Evolutionary conservation across 2,797 vertebrate species (phyloP), one percentile per base, ranked within the genome.

Genomic region (Staurois parvus): DNA sequence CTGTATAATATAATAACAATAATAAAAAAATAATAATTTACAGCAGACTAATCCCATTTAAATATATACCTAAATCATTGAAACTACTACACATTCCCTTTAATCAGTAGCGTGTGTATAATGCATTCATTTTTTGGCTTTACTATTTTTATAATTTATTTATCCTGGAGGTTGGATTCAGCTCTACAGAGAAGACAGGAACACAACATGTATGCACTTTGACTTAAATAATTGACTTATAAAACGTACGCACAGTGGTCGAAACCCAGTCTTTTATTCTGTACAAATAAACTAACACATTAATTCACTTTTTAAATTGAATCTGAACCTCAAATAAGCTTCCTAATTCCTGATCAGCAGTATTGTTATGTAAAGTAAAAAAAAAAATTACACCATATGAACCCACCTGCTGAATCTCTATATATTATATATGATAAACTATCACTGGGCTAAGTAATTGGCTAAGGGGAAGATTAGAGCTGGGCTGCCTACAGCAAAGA

Each of bases 321-420:
- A 26, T 66, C 26, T 66, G 28, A 66, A 15, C 26, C 64, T 28
- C 10, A 12, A 24, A 21, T 59, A 59, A 24, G 8, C 52, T 24
- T 59, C 52, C 24, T 59, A 24, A 66, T 66, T 29, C 28, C 1
- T 66, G 29, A 66, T 66, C 64, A 12, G 26, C 12, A 5, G n/a
- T 4, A 26, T 29, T 66, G 28, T 26, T 66, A 66, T 66, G 64
- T 28, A 66, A 29, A 66, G 28, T 13, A 66, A 26, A 12, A 26
- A 15, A 28, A 59, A 26, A 62, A 59, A 72, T 21, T 59, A 56
- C 30, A 79, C 32, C 34, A 26, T 15, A 62, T 34, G 12, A 59
- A 59, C 28, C 48, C 69, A 8, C 79, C 78, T 70, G 42, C 67
- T 40, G 45, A 48, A 69, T 70, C 68, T 70, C 45, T 80, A 79